Base-by-base conservation (phyloP, 2,888 invertebrate genomes). In the Drosophila helvetica region DNA sequence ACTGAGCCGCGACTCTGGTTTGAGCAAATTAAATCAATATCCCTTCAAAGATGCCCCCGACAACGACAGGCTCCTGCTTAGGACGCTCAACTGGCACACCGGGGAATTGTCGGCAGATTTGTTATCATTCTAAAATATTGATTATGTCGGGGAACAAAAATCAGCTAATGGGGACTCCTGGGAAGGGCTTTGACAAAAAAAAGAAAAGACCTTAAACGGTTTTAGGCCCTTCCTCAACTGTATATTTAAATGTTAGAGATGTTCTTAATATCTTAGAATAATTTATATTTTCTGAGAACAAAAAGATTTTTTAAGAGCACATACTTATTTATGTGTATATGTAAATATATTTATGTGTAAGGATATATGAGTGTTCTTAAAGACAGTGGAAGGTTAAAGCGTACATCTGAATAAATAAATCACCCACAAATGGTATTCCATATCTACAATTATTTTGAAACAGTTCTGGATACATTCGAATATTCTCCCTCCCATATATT, bases 1-100 rank as follows among this genome's bases (percentile, higher is more conserved):
- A n/a, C 2, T 38, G 15, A 38, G 38, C 38, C 38, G n/a, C 38
- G 30, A 30, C 48, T 51, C 45, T 19, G 56, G 50, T 46, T 42
- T 46, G 67, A 63, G 48, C 43, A 80, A 84, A 78, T 84, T 84
- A 78, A 83, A 88, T 83, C 78, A 83, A 81, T 78, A 74, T 50
- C 63, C 57, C 65, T 69, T 63, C 67, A 56, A 38, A 53, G 57
- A 61, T 55, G 63, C 48, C 53, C 55, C 70, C 60, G 76, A 50
- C 71, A 78, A 65, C 51, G 57, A 57, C 38, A 45, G 47, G 27
- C 47, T 30, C 43, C 42, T 46, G 43, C 30, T 38, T 18, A 27
- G 52, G 68, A 57, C 47, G 51, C 43, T 66, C 47, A 19, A 45
- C 70, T 67, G 52, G 53, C 27, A 12, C 70, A 42, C 53, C 25